Evolutionary conservation across 1,140 invertebrate species (phyloP).

Genomic region (Dysdera silvatica): DNA sequence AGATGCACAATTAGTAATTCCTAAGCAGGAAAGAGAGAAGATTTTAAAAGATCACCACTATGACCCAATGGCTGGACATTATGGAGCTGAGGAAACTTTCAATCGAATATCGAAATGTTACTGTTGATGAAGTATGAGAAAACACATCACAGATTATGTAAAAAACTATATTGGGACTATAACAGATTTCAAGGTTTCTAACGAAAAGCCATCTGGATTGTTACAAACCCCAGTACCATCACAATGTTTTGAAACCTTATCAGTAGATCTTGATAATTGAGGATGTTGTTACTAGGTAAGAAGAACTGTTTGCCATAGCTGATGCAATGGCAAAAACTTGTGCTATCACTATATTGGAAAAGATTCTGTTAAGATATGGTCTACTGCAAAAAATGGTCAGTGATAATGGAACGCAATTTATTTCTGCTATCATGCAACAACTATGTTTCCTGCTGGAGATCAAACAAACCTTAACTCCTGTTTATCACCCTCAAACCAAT

Average conservation of each 20-base stretch:
- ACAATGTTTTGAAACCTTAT: not conserved
- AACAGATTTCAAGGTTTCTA: not conserved
- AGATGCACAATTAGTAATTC: not conserved
- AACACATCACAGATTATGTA: slow-evolving; percentile 15
- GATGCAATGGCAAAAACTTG: not conserved
- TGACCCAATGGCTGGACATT: slow-evolving; percentile 6
- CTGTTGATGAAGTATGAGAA: not conserved
- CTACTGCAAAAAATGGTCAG: not conserved
- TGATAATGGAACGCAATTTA: slow-evolving; percentile 11
- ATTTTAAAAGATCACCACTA: slow-evolving; percentile 2
- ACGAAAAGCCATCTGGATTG: not conserved
- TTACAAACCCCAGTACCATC: not conserved
- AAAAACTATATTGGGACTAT: not conserved
- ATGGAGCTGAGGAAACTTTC: not conserved
- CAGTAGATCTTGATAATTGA: slow-evolving; percentile 1
- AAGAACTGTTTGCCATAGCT: not conserved
- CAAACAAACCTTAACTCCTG: not conserved
- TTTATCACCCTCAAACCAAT: not conserved
- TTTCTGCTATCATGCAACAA: not conserved
- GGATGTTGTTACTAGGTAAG: not conserved
- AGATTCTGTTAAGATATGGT: slow-evolving; percentile 3
- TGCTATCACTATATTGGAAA: slow-evolving; percentile 7
- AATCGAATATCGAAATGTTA: not conserved
- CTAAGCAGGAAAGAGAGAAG: not conserved
- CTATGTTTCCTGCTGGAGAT: not conserved